Evolutionary conservation across 2,888 invertebrate species (phyloP).

Genomic region (Sinelater perroti): DNA sequence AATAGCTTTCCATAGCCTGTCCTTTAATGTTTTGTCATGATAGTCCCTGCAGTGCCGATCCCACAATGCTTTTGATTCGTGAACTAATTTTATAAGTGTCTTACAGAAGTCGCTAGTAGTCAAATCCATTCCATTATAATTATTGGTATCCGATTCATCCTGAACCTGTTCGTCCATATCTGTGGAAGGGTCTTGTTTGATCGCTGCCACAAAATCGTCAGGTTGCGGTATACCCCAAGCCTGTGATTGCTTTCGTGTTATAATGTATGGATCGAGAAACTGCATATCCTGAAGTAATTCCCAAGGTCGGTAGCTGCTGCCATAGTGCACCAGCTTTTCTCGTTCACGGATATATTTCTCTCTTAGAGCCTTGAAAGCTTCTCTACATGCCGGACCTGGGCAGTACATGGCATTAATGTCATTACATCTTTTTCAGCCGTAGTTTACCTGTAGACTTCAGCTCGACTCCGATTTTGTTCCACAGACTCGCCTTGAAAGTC

Average conservation of each 20-base stretch:
- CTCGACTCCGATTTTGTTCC: constrained; percentile 45
- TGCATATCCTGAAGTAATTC: constrained; percentile 44
- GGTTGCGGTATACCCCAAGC: constrained; percentile 5
- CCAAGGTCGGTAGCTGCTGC: constrained; percentile 46
- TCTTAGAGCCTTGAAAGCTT: constrained; percentile 48
- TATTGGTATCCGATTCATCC: constrained; percentile 20
- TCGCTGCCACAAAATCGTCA: constrained; percentile 16
- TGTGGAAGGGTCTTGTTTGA: constrained; percentile 27
- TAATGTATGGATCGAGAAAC: constrained; percentile 50
- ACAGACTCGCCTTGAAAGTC: constrained; percentile 45
- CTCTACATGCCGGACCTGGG: constrained; percentile 45
- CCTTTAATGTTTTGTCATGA: constrained; percentile 48
- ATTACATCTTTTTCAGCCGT: neutral
- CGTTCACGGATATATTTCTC: constrained; percentile 51
- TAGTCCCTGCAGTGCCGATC: constrained; percentile 49
- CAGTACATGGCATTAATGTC: neutral
- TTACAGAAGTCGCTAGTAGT: constrained; percentile 44
- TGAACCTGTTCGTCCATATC: constrained; percentile 18
- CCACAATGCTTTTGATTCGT: constrained; percentile 50
- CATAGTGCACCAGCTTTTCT: constrained; percentile 45
- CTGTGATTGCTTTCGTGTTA: constrained; percentile 43
- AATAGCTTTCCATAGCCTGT: constrained; percentile 49
- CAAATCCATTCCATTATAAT: constrained; percentile 12
- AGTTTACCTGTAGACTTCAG: constrained; percentile 46
- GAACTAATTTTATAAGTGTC: constrained; percentile 46